These are phyloP conservation scores for Plebejus argus DNA, from an alignment of 2,888 invertebrate genomes.

Conservation along the genomic window DNA sequence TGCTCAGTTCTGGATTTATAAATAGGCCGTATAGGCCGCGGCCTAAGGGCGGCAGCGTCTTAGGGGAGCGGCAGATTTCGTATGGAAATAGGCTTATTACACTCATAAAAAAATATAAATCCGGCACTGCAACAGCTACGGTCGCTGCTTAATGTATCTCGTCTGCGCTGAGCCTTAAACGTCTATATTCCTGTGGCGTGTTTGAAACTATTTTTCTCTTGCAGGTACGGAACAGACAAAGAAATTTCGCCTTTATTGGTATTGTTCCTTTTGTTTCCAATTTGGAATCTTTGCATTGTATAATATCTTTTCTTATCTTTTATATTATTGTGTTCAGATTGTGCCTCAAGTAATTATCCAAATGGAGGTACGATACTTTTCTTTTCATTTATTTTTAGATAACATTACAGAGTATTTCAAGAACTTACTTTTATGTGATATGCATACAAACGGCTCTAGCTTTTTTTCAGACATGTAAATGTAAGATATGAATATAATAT, in stretches of 20 bases:
- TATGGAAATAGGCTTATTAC: too few relatives aligned
- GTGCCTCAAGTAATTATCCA: neutral
- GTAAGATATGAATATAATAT: too few relatives aligned
- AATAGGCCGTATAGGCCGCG: too few relatives aligned
- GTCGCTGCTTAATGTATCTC: neutral
- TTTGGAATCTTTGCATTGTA: conserved; percentile 1
- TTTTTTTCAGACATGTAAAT: neutral
- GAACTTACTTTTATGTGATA: neutral
- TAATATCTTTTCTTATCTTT: neutral
- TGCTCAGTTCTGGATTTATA: too few relatives aligned
- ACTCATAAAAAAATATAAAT: neutral
- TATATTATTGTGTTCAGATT: neutral
- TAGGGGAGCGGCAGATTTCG: too few relatives aligned
- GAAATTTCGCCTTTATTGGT: neutral
- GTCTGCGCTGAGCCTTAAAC: neutral
- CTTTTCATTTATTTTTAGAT: neutral
- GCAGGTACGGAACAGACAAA: neutral
- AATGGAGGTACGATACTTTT: neutral
- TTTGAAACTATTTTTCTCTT: neutral
- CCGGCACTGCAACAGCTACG: neutral
- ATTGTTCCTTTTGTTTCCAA: neutral
- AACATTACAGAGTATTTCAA: neutral
- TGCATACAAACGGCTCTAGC: neutral
- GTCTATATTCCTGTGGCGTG: neutral
- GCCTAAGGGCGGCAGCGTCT: too few relatives aligned